Base-by-base conservation (phyloP, 1,140 invertebrate genomes). In the Drosophila punjabiensis region DNA sequence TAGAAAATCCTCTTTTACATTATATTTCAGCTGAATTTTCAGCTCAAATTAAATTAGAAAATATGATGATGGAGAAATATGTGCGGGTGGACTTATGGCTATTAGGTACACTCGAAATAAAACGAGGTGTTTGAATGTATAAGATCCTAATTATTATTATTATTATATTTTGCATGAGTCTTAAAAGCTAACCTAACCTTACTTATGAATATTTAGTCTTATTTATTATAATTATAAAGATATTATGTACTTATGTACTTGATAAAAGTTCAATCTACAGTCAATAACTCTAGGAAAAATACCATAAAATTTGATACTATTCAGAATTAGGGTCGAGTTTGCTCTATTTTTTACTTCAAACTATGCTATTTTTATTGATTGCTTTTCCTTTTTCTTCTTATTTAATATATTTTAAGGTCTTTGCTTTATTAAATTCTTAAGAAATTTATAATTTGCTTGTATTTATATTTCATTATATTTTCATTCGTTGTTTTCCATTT, bases 41-140 rank as follows among this genome's bases (percentile, higher is more conserved):
- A 16, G 8, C 14, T 3, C 14, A 56, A 56, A 56, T 56, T n/a
- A 56, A 24, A 39, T 56, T 37, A 24, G 14, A 37, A 56, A 37
- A 24, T 56, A 56, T 56, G 32, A 24, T 56, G 53, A 56, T 56
- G 33, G 32, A 37, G 20, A 56, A 56, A 24, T 37, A 56, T 56
- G 53, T 37, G 53, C 9, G 14, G 52, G 32, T 14, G 13, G 32
- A 35, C 18, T 37, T 56, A 37, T 56, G 33, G 33, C 53, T 37
- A 24, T 37, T 56, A 37, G 33, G 0, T 37, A 56, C 53, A 56
- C 53, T 56, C 14, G 4, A 56, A 56, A 24, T 16, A 37, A 56
- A 8, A 4, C 18, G 10, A 20, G 43, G 5, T 14, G 24, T 24
- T 24, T 24, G 1, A 24, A 24, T 24, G 24, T 24, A 24, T 24